These are phyloP conservation scores for Tapirus indicus DNA, from an alignment of 2,797 vertebrate genomes.

Conservation along the genomic window DNA sequence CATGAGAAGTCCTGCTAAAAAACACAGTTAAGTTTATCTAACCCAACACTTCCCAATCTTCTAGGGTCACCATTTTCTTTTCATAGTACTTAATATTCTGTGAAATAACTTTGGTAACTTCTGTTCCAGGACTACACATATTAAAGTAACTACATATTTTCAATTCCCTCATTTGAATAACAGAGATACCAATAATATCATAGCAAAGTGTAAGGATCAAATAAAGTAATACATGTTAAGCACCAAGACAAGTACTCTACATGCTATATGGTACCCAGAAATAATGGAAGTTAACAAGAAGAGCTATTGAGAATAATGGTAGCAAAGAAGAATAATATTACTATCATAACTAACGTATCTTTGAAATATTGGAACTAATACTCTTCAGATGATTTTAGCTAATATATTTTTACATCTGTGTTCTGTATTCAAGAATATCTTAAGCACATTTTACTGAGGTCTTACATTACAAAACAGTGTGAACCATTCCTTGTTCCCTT, in stretches of 20 bases:
- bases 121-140: not conserved
- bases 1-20: conserved; percentile 43
- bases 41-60: conserved; percentile 46
- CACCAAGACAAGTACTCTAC: not conserved
- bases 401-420: not conserved
- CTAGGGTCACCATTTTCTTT: conserved; percentile 47
- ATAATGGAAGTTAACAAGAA: not conserved
- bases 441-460: not conserved
- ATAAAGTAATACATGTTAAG: not conserved
- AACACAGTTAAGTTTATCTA: conserved; percentile 54
- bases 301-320: not conserved
- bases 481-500: not conserved
- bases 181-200: not conserved
- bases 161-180: conserved; percentile 14
- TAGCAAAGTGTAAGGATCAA: not conserved
- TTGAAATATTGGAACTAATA: not conserved
- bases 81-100: conserved; percentile 29
- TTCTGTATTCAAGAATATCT: not conserved
- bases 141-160: not conserved
- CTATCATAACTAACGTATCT: not conserved
- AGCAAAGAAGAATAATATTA: not conserved
- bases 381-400: not conserved
- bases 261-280: not conserved
- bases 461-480: not conserved
- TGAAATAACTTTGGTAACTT: conserved; percentile 50